A percentile compares a stretch with the other conserved stretches of the same genome.
phyloP scores from a whole-genome alignment of 1,140 invertebrate species.

The Zelostemma sp. region DNA sequence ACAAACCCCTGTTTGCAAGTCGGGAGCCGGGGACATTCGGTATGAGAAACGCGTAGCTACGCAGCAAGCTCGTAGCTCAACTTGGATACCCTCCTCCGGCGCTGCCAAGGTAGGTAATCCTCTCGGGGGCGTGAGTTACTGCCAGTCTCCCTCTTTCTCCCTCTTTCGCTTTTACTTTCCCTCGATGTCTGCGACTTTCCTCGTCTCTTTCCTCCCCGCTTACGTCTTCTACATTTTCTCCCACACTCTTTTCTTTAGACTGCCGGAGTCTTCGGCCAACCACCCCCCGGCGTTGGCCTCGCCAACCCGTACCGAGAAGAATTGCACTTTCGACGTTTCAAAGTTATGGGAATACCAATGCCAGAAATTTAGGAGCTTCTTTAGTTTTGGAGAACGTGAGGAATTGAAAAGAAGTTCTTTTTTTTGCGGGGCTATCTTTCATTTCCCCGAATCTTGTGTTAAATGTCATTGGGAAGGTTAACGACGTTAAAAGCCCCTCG shows the following conservation, averaged over 20 bases:
- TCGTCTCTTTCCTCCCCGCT: conserved; percentile 14
- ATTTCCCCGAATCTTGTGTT: neutral
- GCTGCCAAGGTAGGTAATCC: conserved; percentile 70
- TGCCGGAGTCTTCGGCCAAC: neutral
- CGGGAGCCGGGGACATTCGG: conserved; percentile 64
- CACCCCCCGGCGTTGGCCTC: neutral
- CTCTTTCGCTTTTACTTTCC: conserved; percentile 38
- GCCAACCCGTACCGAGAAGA: conserved; percentile 18
- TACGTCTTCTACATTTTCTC: neutral
- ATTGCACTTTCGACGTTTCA: conserved; percentile 25
- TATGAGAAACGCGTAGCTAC: conserved; percentile 72
- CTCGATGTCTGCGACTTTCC: conserved; percentile 43
- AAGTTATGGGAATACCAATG: conserved; percentile 21
- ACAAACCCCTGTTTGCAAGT: conserved; percentile 56
- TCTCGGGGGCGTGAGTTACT: conserved; percentile 72
- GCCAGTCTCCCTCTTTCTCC: conserved; percentile 57
- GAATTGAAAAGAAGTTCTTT: conserved; percentile 9
- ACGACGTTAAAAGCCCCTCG: neutral
- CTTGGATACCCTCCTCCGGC: conserved; percentile 61
- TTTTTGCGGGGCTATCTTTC: too few relatives aligned
- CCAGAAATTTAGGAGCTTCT: conserved; percentile 32
- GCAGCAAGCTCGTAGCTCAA: conserved; percentile 70
- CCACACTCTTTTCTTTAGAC: conserved; percentile 12
- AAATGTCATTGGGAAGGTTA: neutral
- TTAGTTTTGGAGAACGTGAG: conserved; percentile 10